Conservation (phyloP, 2,888 invertebrate species). For the Horisme vitalbata region DNA sequence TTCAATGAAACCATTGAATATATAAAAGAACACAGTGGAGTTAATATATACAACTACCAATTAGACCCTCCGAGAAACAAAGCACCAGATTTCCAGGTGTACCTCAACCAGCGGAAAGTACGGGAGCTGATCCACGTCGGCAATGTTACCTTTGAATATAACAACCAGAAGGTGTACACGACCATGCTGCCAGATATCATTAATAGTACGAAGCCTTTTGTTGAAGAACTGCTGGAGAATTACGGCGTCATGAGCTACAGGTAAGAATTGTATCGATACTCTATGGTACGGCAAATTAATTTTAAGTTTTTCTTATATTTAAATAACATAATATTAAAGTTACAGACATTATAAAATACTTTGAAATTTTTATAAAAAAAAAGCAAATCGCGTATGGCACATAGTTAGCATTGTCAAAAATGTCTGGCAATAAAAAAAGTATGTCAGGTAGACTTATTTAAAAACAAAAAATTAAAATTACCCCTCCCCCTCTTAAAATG, state of each 20-base stretch:
- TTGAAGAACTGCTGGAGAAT: slow-evolving; percentile 82
- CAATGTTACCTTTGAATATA: slow-evolving; percentile 55
- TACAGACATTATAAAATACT: too few species aligned
- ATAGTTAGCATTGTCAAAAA: too few species aligned
- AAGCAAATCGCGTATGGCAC: too few species aligned
- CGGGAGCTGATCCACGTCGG: slow-evolving; percentile 63
- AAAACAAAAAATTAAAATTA: too few species aligned
- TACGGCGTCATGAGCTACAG: slow-evolving; percentile 86
- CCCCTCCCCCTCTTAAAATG: too few species aligned
- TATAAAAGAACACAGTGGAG: slow-evolving; percentile 49
- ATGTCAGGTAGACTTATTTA: too few species aligned
- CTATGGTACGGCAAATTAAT: too few species aligned
- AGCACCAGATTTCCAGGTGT: slow-evolving; percentile 39
- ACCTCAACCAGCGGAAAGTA: slow-evolving; percentile 62
- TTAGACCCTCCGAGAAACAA: slow-evolving; percentile 27
- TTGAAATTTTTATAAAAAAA: too few species aligned
- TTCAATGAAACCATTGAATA: slow-evolving; percentile 61
- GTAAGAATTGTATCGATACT: slow-evolving; percentile 42
- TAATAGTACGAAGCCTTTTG: slow-evolving; percentile 84
- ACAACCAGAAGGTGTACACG: slow-evolving; percentile 80
- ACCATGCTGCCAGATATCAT: slow-evolving; percentile 86
- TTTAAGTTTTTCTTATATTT: too few species aligned
- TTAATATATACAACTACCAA: slow-evolving; percentile 50
- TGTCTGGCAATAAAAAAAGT: too few species aligned
- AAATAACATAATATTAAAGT: too few species aligned